These are phyloP conservation scores for Lasioglossum albipes DNA, from an alignment of 1,140 invertebrate species.

Conservation along the genomic window DNA sequence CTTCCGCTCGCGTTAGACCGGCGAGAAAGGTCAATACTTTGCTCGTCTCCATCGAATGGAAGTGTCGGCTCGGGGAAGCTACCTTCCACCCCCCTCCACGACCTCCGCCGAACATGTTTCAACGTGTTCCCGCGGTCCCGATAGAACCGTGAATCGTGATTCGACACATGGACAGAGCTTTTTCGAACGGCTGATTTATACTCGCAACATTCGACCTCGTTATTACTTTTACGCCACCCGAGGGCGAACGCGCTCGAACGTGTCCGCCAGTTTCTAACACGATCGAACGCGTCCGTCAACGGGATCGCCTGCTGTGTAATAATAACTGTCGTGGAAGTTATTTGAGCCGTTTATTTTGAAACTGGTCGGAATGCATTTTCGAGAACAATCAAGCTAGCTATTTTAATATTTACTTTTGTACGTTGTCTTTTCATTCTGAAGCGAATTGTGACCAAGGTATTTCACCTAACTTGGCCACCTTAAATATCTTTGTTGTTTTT, in stretches of 20 bases:
- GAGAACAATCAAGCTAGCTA: too few relatives aligned
- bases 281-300: background rate
- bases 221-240: background rate
- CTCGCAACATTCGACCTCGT: background rate
- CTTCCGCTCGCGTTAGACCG: constrained; percentile 7
- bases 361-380: too few relatives aligned
- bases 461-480: too few relatives aligned
- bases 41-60: constrained; percentile 18
- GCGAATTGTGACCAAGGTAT: too few relatives aligned
- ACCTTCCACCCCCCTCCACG: background rate
- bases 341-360: background rate
- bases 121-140: background rate
- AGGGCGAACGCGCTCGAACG: fast-evolving
- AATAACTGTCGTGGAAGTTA: background rate
- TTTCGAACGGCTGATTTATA: constrained; percentile 3
- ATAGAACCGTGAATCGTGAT: constrained; percentile 27
- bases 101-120: background rate
- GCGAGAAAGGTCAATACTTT: constrained; percentile 27
- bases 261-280: background rate
- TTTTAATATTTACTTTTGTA: too few relatives aligned
- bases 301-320: background rate
- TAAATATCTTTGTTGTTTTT: too few relatives aligned
- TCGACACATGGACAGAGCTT: constrained; percentile 5
- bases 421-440: too few relatives aligned
- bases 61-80: background rate